These are phyloP conservation scores for Caenorhabditis afra DNA, from an alignment of 2,888 invertebrate genomes.

Conservation along the genomic window DNA sequence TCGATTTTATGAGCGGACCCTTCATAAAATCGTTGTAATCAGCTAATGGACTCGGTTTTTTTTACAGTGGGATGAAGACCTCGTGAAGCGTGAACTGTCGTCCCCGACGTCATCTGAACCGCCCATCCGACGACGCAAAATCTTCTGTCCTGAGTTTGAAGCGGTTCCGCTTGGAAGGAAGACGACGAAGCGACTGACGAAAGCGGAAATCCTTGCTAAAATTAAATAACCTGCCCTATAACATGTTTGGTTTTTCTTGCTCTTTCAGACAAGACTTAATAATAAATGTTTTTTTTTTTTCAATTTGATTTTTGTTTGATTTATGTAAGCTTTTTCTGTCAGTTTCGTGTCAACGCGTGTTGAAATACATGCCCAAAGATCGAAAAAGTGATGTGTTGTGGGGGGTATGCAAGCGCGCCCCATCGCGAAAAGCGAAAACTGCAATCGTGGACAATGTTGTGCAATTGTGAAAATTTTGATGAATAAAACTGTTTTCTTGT, in stretches of 20 bases:
- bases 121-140: not conserved
- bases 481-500: constrained; percentile 12
- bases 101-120: constrained; percentile 3
- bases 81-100: constrained; percentile 22
- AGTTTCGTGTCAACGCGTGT: not conserved
- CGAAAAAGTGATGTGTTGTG: constrained; percentile 29
- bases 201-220: constrained; percentile 55
- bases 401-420: constrained; percentile 40
- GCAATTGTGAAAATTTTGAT: constrained; percentile 35
- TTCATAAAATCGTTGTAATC: not conserved
- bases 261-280: constrained; percentile 7
- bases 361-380: not conserved
- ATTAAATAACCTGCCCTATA: constrained; percentile 35
- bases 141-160: constrained; percentile 48
- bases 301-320: not conserved
- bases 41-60: constrained; percentile 16
- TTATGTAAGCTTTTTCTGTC: not conserved
- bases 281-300: not conserved
- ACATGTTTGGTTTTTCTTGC: not conserved
- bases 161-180: constrained; percentile 47
- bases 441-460: constrained; percentile 59
- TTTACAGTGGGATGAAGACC: constrained; percentile 43
- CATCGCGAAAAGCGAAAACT: constrained; percentile 38
- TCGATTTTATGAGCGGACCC: not conserved
- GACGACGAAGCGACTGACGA: constrained; percentile 30